phyloP scores from a whole-genome alignment of 1,140 invertebrate species.

The Philopotamus ludificatus region DNA sequence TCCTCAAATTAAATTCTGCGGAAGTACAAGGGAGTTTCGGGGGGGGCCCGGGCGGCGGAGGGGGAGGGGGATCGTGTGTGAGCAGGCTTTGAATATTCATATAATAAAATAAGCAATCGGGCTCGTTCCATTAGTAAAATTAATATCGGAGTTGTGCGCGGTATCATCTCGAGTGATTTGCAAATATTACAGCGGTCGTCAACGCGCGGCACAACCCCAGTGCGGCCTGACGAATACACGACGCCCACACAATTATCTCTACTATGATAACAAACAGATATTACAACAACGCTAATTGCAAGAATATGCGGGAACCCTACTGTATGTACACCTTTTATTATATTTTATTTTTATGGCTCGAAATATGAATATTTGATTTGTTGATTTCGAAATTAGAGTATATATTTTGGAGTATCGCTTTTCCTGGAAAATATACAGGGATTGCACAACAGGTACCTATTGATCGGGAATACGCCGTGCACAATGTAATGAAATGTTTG shows the following conservation, averaged over 20 bases:
- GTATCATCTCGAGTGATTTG: conserved; percentile 35
- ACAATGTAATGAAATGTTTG: conserved; percentile 27
- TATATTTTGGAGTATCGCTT: conserved; percentile 2
- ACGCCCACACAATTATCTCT: too few species aligned
- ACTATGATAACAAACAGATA: too few species aligned
- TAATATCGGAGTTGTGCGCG: conserved; percentile 28
- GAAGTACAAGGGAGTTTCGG: conserved; percentile 16
- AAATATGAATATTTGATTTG: too few species aligned
- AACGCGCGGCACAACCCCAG: too few species aligned
- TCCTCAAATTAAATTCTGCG: conserved; percentile 37
- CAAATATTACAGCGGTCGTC: too few species aligned
- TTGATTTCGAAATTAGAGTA: too few species aligned
- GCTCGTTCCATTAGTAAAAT: conserved; percentile 37
- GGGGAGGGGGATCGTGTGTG: background rate
- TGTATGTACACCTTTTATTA: too few species aligned
- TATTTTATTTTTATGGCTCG: too few species aligned
- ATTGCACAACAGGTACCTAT: conserved; percentile 21
- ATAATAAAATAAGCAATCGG: conserved; percentile 36
- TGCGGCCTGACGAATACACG: too few species aligned
- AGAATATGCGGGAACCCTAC: too few species aligned
- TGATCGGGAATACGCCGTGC: conserved; percentile 20
- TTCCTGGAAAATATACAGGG: background rate
- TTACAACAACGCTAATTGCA: too few species aligned
- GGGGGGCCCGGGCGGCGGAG: conserved; percentile 6
- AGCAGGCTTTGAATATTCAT: conserved; percentile 31